Evolutionary conservation across 2,113 vertebrate species (phyloP).

Genomic region (Geothlypis trichas): DNA sequence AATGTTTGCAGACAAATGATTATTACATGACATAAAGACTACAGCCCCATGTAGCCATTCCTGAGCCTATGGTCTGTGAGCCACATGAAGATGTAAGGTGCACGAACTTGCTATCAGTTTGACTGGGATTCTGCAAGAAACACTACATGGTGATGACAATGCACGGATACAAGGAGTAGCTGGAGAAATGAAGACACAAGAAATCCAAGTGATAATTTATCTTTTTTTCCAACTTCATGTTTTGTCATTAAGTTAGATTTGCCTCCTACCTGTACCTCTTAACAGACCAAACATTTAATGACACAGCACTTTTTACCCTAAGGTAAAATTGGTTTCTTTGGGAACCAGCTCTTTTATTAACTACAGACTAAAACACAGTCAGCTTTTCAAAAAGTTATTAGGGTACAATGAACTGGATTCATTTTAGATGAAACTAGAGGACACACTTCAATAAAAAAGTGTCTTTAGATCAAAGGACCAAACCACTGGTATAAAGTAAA

Average conservation of each 20-base stretch:
- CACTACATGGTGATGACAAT: background rate
- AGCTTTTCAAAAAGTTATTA: background rate
- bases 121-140: background rate
- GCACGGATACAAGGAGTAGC: background rate
- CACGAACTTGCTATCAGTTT: background rate
- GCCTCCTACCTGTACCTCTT: background rate
- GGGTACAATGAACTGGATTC: background rate
- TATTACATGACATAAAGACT: background rate
- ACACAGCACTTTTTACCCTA: background rate
- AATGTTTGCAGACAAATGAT: background rate
- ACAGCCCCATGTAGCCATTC: accelerated
- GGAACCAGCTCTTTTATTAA: background rate
- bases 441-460: background rate
- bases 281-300: background rate
- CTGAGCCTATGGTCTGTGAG: background rate
- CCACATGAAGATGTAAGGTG: background rate
- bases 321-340: background rate
- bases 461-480: background rate
- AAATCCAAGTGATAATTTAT: background rate
- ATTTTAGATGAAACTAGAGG: background rate
- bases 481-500: background rate
- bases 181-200: background rate
- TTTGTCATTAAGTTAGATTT: background rate
- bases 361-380: background rate
- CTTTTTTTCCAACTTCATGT: background rate